phyloP scores from a whole-genome alignment of 2,888 invertebrate genomes.

The Cetonia aurata region DNA sequence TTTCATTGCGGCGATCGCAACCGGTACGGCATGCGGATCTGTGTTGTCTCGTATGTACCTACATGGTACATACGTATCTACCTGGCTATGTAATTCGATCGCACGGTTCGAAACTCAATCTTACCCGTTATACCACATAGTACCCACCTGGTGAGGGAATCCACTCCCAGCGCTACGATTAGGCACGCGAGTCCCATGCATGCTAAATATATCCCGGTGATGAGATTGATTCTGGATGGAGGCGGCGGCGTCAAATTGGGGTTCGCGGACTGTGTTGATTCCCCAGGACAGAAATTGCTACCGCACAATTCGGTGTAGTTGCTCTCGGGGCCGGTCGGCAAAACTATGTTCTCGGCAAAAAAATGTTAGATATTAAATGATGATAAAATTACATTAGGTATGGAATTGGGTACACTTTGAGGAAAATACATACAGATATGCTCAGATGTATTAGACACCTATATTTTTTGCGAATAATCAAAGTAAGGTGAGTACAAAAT shows the following conservation, averaged over 20 bases:
- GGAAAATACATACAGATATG: no score
- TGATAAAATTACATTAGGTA: not conserved
- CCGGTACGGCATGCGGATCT: no score
- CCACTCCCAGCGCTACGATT: conserved; percentile 83
- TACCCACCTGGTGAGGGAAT: conserved; percentile 79
- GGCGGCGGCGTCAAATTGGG: conserved; percentile 81
- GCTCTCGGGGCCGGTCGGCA: conserved; percentile 53
- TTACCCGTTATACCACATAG: not conserved
- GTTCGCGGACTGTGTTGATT: conserved; percentile 63
- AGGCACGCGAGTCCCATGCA: conserved; percentile 83
- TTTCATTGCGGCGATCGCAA: no score
- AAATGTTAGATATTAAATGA: conserved; percentile 30
- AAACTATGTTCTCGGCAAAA: conserved; percentile 17
- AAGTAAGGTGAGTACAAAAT: no score
- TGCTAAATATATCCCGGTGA: conserved; percentile 84
- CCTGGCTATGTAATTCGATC: conserved; percentile 7
- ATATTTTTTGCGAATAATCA: no score
- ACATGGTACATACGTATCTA: no score
- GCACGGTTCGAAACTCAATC: no score
- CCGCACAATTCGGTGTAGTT: conserved; percentile 71
- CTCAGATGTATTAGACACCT: no score
- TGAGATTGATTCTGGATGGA: conserved; percentile 78
- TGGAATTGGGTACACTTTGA: no score
- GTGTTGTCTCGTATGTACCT: no score
- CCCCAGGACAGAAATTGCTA: conserved; percentile 79